A percentile compares a stretch with the other conserved stretches of the same genome.
Conservation (phyloP, 2,888 invertebrate genomes). For the Netelia fuscicornis region DNA sequence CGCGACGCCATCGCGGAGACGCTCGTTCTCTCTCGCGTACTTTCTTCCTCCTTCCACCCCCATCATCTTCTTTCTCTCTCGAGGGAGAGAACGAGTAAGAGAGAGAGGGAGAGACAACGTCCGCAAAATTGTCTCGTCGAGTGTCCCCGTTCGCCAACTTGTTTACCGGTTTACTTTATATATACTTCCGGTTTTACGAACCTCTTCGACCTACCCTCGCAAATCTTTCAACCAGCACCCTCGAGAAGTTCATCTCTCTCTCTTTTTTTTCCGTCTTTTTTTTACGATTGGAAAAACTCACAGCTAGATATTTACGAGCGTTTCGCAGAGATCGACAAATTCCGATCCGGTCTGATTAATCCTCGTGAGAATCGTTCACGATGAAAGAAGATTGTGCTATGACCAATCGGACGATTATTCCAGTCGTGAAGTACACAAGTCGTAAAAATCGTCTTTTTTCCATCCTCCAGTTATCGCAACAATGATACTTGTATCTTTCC, state of each 20-base stretch:
- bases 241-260: background rate
- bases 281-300: slow-evolving; percentile 52
- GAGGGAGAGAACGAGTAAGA: slow-evolving; percentile 34
- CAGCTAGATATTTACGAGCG: slow-evolving; percentile 57
- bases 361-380: background rate
- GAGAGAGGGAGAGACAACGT: slow-evolving; percentile 20
- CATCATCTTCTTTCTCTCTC: slow-evolving; percentile 9
- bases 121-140: slow-evolving; percentile 59
- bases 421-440: slow-evolving; percentile 40
- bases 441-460: slow-evolving; percentile 19
- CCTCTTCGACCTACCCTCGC: slow-evolving; percentile 18
- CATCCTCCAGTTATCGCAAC: slow-evolving; percentile 7
- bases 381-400: background rate
- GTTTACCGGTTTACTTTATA: slow-evolving; percentile 59
- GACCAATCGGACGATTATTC: slow-evolving; percentile 44
- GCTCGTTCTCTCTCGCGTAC: slow-evolving; percentile 40
- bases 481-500: slow-evolving; percentile 17
- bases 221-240: too few relatives aligned
- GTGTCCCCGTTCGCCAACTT: slow-evolving; percentile 47
- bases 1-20: slow-evolving; percentile 54
- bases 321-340: slow-evolving; percentile 26
- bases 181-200: slow-evolving; percentile 50
- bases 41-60: slow-evolving; percentile 30
- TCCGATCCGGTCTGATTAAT: slow-evolving; percentile 40
- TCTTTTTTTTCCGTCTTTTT: slow-evolving; percentile 10